Evolutionary conservation across 2,888 invertebrate species (phyloP), one percentile per base, ranked within the genome.

Genomic region (Clitarchus hookeri): DNA sequence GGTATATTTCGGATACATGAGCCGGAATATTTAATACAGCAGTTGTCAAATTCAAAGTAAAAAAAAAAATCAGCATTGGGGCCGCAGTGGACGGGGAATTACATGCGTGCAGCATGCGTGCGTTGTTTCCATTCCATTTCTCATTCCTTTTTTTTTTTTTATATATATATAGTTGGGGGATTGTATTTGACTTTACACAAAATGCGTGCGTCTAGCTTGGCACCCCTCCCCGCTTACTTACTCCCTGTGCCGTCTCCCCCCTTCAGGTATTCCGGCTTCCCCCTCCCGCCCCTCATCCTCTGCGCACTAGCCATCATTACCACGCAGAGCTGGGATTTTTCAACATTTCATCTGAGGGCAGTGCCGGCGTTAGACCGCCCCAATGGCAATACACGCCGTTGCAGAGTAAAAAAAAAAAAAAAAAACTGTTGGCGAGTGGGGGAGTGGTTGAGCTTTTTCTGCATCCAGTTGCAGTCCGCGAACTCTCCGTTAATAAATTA

Each of bases 401-500:
- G 65, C 65, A 65, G 11, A 23, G 65, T 65, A 65, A 23, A 65
- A 16, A 65, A 65, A 65, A 23, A 23, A 23, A 11, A 65, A 23
- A 65, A 16, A 65, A 65, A 65, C 0, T 19, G 16, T 23, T 8
- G 65, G 65, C 65, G 65, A 16, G 65, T 23, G n/a, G 19, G 65
- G 65, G n/a, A n/a, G 65, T 19, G 65, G 65, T 65, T 65, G 0
- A 65, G 65, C 65, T 23, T 65, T 65, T 65, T n/a, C 65, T n/a
- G 65, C 65, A n/a, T 65, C 65, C 65, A 65, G 65, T 65, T 65
- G 65, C 65, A 65, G 65, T 65, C 65, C 65, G 65, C 19, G n/a
- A 65, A 23, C 65, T 65, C 65, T 65, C 65, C 65, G 65, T 65
- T 65, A 65, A 65, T 65, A 65, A 65, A 65, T 65, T 65, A 65